These are phyloP conservation scores for Platynereis dumerilii DNA, from an alignment of 2,888 invertebrate genomes.

Conservation along the genomic window DNA sequence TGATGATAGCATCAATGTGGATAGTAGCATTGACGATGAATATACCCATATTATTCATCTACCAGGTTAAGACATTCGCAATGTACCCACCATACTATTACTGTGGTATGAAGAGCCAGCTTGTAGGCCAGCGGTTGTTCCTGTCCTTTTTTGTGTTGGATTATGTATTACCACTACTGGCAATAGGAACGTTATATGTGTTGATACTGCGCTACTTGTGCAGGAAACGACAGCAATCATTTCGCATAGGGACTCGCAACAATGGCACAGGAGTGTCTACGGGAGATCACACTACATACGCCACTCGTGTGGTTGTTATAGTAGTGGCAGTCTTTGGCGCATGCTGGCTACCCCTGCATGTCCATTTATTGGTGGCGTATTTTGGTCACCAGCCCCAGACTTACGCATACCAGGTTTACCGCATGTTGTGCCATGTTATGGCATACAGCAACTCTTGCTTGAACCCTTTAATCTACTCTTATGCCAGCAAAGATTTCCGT, in stretches of 20 bases:
- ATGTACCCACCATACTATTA: constrained; percentile 33
- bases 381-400: constrained; percentile 25
- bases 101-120: constrained; percentile 28
- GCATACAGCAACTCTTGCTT: too few relatives aligned
- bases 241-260: constrained; percentile 68
- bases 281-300: constrained; percentile 65
- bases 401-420: constrained; percentile 30
- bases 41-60: constrained; percentile 55
- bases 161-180: constrained; percentile 84
- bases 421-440: too few relatives aligned
- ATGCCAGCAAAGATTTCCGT: constrained; percentile 33
- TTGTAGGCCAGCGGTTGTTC: constrained; percentile 40
- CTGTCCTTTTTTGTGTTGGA: constrained; percentile 78
- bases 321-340: constrained; percentile 91
- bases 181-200: constrained; percentile 87
- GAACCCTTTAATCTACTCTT: constrained; percentile 39
- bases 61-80: constrained; percentile 36
- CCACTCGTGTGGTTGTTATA: constrained; percentile 88
- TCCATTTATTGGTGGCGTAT: constrained; percentile 34
- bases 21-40: constrained; percentile 69
- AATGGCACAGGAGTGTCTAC: neutral
- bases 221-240: constrained; percentile 72
- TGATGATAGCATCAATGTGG: too few relatives aligned
- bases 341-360: constrained; percentile 91
- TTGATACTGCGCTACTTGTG: constrained; percentile 81